phyloP scores from a whole-genome alignment of 2,888 invertebrate genomes.

The Deilephila elpenor region DNA sequence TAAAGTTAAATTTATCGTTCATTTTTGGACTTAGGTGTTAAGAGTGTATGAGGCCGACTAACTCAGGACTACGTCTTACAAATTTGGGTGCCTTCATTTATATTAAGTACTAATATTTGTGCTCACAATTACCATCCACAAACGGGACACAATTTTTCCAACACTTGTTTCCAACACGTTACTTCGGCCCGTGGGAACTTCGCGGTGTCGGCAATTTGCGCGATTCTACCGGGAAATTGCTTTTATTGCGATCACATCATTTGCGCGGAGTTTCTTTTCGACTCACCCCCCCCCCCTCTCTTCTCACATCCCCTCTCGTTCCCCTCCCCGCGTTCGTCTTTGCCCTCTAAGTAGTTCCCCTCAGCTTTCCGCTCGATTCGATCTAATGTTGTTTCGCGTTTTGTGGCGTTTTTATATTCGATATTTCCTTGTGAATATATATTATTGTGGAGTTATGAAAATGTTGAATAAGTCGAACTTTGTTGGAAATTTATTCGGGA shows the following conservation, averaged over 20 bases:
- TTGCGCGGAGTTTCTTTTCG: constrained; percentile 47
- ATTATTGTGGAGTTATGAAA: not conserved
- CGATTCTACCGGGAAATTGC: constrained; percentile 57
- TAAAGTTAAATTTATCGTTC: no score
- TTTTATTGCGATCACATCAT: constrained; percentile 62
- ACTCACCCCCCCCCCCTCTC: not conserved
- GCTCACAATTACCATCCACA: no score
- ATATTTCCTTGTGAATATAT: constrained; percentile 9
- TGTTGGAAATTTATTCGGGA: not conserved
- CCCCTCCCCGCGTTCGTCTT: not conserved
- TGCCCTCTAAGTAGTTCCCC: constrained; percentile 16
- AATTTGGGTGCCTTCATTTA: no score
- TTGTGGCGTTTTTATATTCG: constrained; percentile 10
- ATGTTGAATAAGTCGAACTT: not conserved
- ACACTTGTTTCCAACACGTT: no score
- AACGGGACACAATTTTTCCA: no score
- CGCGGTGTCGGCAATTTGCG: constrained; percentile 51
- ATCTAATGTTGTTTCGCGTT: constrained; percentile 29
- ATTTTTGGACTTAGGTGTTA: no score
- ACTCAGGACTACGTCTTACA: no score
- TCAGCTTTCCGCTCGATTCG: constrained; percentile 22
- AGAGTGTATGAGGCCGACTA: no score
- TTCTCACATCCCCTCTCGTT: not conserved
- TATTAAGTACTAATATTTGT: no score
- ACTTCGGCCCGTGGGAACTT: constrained; percentile 48